Evolutionary conservation across 2,797 vertebrate species (phyloP).

Genomic region (Lindbergichthys nudifrons): DNA sequence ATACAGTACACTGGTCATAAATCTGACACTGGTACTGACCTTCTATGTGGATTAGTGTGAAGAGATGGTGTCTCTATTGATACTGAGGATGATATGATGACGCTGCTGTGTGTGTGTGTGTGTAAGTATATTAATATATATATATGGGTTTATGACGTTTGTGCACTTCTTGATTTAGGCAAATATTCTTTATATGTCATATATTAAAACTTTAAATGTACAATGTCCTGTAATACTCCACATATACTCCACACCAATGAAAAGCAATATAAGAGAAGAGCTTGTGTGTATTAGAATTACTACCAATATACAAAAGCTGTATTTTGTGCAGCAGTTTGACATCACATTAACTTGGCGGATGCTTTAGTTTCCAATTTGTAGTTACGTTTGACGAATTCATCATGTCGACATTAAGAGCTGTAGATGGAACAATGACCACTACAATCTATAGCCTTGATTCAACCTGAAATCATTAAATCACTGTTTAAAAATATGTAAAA

Average conservation of each 20-base stretch:
- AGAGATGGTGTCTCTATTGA: neutral
- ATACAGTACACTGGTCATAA: neutral
- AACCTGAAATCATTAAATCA: neutral
- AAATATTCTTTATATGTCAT: neutral
- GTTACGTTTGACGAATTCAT: neutral
- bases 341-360: neutral
- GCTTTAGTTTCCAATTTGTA: neutral
- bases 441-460: neutral
- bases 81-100: slow-evolving; percentile 6
- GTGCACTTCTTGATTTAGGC: neutral
- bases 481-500: neutral
- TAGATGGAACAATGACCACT: neutral
- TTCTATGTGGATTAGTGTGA: neutral
- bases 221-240: neutral
- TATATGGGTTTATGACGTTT: too few relatives aligned
- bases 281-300: neutral
- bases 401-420: neutral
- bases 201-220: neutral
- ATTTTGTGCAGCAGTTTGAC: neutral
- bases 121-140: too few relatives aligned
- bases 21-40: neutral
- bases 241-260: neutral
- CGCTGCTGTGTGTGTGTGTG: neutral
- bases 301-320: neutral
- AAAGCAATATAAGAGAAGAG: neutral